Evolutionary conservation across 2,113 vertebrate species (phyloP).

Genomic region (Microtus montanus): DNA sequence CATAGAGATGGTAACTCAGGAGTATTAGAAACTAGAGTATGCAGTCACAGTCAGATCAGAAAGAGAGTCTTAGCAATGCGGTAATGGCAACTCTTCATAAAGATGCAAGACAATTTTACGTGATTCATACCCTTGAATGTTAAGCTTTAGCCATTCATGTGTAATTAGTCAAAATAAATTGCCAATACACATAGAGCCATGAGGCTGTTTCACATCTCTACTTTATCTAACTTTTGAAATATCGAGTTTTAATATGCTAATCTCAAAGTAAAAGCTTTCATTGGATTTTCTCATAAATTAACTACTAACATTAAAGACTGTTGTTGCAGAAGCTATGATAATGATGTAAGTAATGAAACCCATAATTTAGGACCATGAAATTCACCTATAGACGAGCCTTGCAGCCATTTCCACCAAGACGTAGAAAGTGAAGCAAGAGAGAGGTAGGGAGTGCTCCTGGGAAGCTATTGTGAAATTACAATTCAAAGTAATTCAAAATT

Average conservation of each 20-base stretch:
- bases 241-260: constrained; percentile 60
- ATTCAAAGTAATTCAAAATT: not conserved
- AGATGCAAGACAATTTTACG: constrained; percentile 73
- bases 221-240: constrained; percentile 64
- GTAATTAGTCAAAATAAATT: constrained; percentile 71
- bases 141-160: constrained; percentile 70
- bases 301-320: constrained; percentile 68
- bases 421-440: not conserved
- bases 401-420: not conserved
- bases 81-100: constrained; percentile 36
- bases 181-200: constrained; percentile 59
- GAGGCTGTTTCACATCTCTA: constrained; percentile 58
- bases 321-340: constrained; percentile 57
- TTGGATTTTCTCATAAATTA: constrained; percentile 69
- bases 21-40: not conserved
- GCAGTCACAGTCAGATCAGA: constrained; percentile 24
- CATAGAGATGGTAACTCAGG: not conserved
- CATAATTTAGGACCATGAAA: not conserved
- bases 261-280: constrained; percentile 61
- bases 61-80: not conserved
- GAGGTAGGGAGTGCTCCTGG: not conserved
- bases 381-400: not conserved
- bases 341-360: not conserved
- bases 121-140: constrained; percentile 70
- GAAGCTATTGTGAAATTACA: not conserved